Percentiles rank a stretch among this genome's conserved stretches.
These are phyloP conservation scores for Potamilus streckersoni DNA, from an alignment of 1,140 invertebrate species.

Conservation along the genomic window DNA sequence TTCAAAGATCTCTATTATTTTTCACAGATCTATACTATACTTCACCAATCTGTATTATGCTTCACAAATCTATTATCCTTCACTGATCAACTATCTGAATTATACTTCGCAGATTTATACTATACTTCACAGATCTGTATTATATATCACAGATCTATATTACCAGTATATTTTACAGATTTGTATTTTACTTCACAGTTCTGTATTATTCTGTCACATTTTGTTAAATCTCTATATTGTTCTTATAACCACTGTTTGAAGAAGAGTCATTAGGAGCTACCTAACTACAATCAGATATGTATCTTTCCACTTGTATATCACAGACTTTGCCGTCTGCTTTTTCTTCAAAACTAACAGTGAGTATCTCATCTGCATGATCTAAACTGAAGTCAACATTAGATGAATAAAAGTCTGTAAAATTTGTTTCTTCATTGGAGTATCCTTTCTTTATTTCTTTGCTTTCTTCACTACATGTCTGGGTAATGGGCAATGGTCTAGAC, in stretches of 20 bases:
- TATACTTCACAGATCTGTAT: too few species aligned
- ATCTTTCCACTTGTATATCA: conserved; percentile 34
- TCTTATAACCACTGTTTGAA: background rate
- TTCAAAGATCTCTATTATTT: too few species aligned
- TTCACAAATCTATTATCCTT: too few species aligned
- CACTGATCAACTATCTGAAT: too few species aligned
- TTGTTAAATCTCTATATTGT: too few species aligned
- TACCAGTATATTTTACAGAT: too few species aligned
- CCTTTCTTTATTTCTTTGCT: conserved; percentile 3
- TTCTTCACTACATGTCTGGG: background rate
- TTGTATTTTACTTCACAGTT: too few species aligned
- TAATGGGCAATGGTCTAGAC: background rate
- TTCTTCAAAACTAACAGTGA: conserved; percentile 46
- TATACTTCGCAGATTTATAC: too few species aligned
- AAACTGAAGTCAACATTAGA: background rate
- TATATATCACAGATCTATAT: too few species aligned
- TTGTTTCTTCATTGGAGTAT: background rate
- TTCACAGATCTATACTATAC: too few species aligned
- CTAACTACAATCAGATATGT: conserved; percentile 2
- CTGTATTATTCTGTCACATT: too few species aligned
- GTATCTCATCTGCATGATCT: conserved; percentile 39
- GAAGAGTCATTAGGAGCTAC: background rate
- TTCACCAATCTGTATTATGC: too few species aligned
- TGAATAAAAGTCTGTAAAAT: background rate
- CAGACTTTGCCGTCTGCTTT: conserved; percentile 21